Percentiles rank a stretch among this genome's conserved stretches.
Conservation (phyloP, 53 echinoderm and acorn worm species). For the Crossaster papposus region DNA sequence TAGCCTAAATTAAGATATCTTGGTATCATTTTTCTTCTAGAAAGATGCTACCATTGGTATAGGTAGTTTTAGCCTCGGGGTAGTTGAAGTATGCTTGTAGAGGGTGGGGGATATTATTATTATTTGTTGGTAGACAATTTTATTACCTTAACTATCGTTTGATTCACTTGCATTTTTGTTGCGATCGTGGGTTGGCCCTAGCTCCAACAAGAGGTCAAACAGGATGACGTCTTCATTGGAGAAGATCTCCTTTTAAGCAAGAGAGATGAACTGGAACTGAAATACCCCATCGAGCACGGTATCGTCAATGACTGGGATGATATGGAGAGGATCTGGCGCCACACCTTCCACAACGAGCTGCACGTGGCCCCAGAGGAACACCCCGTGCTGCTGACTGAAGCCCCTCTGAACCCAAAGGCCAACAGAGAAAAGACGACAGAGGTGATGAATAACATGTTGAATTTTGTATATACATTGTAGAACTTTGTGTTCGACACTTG, state of each 20-base stretch:
- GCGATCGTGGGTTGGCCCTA: constrained; percentile 49
- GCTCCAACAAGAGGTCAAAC: constrained; percentile 37
- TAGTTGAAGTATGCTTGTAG: too few relatives aligned
- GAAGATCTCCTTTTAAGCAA: constrained; percentile 89
- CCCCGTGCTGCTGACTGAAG: constrained; percentile 88
- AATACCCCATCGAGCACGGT: constrained; percentile 99
- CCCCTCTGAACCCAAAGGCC: constrained; percentile 68
- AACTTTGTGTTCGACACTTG: too few relatives aligned
- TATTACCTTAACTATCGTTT: constrained; percentile 43
- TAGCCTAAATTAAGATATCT: too few relatives aligned
- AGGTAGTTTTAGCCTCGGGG: too few relatives aligned
- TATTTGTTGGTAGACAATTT: too few relatives aligned
- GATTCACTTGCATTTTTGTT: too few relatives aligned
- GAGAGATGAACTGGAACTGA: constrained; percentile 91
- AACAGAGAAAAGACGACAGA: constrained; percentile 95
- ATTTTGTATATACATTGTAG: background rate
- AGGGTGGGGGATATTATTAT: too few relatives aligned
- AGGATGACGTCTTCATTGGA: constrained; percentile 72
- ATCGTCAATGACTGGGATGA: constrained; percentile 98
- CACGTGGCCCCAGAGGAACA: constrained; percentile 93
- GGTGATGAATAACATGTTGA: constrained; percentile 81
- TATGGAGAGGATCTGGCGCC: constrained; percentile 99
- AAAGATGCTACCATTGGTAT: too few relatives aligned
- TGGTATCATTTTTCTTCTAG: too few relatives aligned
- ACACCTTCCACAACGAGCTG: constrained; percentile 94